phyloP scores from a whole-genome alignment of 2,888 invertebrate genomes.

The Campaea margaritaria region DNA sequence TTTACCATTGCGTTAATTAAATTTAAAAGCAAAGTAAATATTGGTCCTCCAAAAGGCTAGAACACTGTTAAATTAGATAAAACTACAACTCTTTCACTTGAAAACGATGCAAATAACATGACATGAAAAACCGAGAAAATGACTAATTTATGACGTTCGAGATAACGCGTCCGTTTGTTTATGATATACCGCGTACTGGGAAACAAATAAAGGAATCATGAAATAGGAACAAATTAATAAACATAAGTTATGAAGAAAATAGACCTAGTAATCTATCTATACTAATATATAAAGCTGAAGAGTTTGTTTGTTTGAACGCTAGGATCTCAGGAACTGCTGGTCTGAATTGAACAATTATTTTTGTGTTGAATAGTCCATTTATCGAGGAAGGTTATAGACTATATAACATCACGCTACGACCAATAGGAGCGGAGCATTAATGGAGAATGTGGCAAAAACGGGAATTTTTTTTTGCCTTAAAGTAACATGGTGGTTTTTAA shows the following conservation, averaged over 20 bases:
- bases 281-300: no score
- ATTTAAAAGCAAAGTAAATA: conserved; percentile 12
- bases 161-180: conserved; percentile 6
- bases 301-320: no score
- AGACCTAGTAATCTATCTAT: no score
- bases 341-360: no score
- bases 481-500: no score
- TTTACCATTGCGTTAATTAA: not conserved
- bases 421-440: no score
- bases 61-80: conserved; percentile 17
- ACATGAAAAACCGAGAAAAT: conserved; percentile 17
- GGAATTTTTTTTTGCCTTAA: no score
- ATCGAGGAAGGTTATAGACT: no score
- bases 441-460: no score
- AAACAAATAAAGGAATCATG: conserved; percentile 24
- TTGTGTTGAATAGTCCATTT: no score
- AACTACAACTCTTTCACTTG: conserved; percentile 20
- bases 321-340: no score
- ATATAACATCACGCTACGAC: no score
- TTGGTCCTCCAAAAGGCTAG: conserved; percentile 1
- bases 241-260: not conserved
- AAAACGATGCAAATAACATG: conserved; percentile 21
- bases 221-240: conserved; percentile 1
- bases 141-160: conserved; percentile 28
- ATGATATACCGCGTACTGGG: conserved; percentile 4